Conservation (phyloP, 2,888 invertebrate species). For the Polydrusus tereticollis region DNA sequence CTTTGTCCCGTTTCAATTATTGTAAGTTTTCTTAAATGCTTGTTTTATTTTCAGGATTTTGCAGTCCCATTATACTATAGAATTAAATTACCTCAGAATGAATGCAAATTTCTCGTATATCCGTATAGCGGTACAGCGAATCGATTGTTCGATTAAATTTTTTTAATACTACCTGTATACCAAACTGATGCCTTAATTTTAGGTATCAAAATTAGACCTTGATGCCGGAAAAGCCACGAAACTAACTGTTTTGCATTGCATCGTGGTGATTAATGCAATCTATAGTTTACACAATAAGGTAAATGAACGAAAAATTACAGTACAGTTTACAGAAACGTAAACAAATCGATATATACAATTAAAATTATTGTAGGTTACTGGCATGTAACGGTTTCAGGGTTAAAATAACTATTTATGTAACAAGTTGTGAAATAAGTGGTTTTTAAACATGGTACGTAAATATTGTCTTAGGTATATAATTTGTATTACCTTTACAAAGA, state of each 20-base stretch:
- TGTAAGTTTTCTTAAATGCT: too few species aligned
- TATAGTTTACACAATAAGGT: neutral
- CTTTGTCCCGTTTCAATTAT: too few species aligned
- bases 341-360: too few species aligned
- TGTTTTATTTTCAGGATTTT: too few species aligned
- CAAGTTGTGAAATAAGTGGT: too few species aligned
- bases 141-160: neutral
- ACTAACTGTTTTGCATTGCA: neutral
- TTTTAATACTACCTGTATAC: conserved; percentile 1
- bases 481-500: too few species aligned
- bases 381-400: too few species aligned
- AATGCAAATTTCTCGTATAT: neutral
- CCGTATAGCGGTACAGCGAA: neutral
- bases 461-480: too few species aligned
- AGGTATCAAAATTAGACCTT: neutral
- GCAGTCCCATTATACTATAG: too few species aligned
- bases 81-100: neutral
- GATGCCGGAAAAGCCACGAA: neutral
- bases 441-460: too few species aligned
- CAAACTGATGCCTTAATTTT: neutral
- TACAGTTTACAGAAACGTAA: neutral
- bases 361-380: too few species aligned
- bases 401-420: too few species aligned
- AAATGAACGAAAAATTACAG: neutral
- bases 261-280: neutral